Conservation (phyloP, 2,888 invertebrate genomes). For the Diarsia rubi region DNA sequence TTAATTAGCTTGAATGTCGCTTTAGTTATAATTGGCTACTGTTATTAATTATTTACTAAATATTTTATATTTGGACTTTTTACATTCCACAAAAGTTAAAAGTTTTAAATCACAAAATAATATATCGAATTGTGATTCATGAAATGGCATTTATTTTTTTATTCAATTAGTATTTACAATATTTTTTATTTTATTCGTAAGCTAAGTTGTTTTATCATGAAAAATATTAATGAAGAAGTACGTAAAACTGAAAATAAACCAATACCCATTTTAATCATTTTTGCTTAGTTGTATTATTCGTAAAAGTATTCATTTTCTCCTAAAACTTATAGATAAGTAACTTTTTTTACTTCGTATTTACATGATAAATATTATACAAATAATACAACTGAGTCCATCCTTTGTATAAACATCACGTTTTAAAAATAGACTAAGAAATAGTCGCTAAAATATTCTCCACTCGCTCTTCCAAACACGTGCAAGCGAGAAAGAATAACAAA, state of each 20-base stretch:
- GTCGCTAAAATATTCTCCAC: not conserved
- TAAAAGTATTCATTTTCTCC: not conserved
- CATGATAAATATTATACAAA: constrained; percentile 4
- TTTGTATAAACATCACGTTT: not conserved
- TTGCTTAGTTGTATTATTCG: constrained; percentile 22
- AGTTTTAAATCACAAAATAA: constrained; percentile 28
- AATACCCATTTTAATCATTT: not conserved
- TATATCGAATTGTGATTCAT: constrained; percentile 48
- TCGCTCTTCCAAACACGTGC: constrained; percentile 4
- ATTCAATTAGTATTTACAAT: constrained; percentile 26
- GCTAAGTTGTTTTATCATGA: constrained; percentile 17
- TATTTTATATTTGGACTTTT: constrained; percentile 20
- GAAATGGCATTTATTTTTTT: constrained; percentile 51
- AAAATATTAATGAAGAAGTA: not conserved
- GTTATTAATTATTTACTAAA: constrained; percentile 12
- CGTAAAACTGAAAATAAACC: not conserved
- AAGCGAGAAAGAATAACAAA: constrained; percentile 18
- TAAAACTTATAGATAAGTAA: not conserved
- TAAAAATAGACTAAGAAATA: constrained; percentile 41
- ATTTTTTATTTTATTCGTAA: constrained; percentile 31
- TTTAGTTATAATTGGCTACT: constrained; percentile 13
- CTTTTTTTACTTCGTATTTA: not conserved
- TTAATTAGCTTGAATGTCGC: constrained; percentile 12
- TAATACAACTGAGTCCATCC: constrained; percentile 24
- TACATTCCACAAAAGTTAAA: constrained; percentile 38